phyloP scores from a whole-genome alignment of 2,888 invertebrate genomes.

The Parnassius smintheus region DNA sequence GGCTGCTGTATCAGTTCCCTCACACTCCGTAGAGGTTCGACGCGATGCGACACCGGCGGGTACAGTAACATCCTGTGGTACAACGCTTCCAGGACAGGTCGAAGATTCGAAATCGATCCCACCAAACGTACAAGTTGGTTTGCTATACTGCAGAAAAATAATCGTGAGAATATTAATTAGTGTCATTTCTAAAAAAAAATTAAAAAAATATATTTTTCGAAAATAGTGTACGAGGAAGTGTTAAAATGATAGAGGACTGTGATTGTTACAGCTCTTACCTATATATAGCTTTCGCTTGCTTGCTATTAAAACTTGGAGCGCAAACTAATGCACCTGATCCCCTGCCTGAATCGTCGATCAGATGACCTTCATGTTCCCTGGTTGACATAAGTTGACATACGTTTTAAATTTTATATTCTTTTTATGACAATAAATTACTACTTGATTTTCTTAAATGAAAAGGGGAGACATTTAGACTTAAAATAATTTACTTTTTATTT shows the following conservation, averaged over 20 bases:
- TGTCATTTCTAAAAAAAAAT: too few relatives aligned
- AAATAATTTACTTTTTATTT: not conserved
- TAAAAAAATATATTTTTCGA: too few relatives aligned
- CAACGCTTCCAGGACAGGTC: slow-evolving; percentile 95
- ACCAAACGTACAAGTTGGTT: slow-evolving; percentile 93
- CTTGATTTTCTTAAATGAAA: not conserved
- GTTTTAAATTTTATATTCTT: not conserved
- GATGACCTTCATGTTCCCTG: slow-evolving; percentile 74
- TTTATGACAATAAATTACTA: not conserved
- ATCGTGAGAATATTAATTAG: not conserved
- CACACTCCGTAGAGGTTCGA: slow-evolving; percentile 91
- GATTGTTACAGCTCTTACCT: slow-evolving; percentile 73
- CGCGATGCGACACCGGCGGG: slow-evolving; percentile 91
- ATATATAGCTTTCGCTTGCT: slow-evolving; percentile 94
- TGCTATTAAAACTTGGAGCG: slow-evolving; percentile 89
- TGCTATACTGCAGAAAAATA: slow-evolving; percentile 84
- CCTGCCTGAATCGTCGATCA: slow-evolving; percentile 81
- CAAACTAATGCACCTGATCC: slow-evolving; percentile 86
- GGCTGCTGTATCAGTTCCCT: slow-evolving; percentile 91
- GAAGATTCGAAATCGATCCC: slow-evolving; percentile 91
- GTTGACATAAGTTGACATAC: not conserved
- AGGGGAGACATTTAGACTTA: not conserved
- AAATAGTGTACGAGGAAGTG: too few relatives aligned
- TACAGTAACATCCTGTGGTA: slow-evolving; percentile 96
- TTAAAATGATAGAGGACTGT: too few relatives aligned